Evolutionary conservation across 2,113 vertebrate genomes (phyloP).

Genomic region (Albula glossodonta): DNA sequence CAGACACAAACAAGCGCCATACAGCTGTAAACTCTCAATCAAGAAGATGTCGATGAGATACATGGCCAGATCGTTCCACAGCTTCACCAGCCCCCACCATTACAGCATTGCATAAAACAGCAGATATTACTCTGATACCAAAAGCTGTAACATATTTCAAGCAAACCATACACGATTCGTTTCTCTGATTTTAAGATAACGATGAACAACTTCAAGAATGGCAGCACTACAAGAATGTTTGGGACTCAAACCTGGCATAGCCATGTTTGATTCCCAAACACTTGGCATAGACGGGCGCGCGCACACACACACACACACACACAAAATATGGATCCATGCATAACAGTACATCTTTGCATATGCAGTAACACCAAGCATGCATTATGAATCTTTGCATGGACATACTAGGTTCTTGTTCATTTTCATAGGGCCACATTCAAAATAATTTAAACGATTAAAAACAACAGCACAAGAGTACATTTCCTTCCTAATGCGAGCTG

Average conservation of each 20-base stretch:
- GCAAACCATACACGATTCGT: neutral
- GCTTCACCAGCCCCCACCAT: too few species aligned
- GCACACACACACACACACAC: neutral
- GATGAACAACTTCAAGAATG: too few species aligned
- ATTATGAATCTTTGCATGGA: neutral
- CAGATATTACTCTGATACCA: neutral
- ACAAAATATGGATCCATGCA: neutral
- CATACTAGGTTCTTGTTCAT: neutral
- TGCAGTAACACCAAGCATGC: neutral
- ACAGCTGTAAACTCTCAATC: too few species aligned
- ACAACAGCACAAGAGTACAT: neutral
- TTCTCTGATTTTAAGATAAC: neutral
- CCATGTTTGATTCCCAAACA: neutral
- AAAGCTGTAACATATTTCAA: neutral
- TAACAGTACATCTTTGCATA: neutral
- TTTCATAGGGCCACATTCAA: slow-evolving; percentile 14
- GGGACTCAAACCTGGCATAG: too few species aligned
- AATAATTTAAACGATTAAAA: slow-evolving; percentile 19
- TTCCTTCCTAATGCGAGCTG: slow-evolving; percentile 14
- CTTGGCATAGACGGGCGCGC: neutral
- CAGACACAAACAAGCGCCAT: too few species aligned
- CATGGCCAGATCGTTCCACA: too few species aligned
- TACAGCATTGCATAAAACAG: neutral
- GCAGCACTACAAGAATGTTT: too few species aligned
- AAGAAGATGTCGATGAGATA: too few species aligned